phyloP scores from a whole-genome alignment of 2,888 invertebrate species.

The Drosophila nr. perissopoda region DNA sequence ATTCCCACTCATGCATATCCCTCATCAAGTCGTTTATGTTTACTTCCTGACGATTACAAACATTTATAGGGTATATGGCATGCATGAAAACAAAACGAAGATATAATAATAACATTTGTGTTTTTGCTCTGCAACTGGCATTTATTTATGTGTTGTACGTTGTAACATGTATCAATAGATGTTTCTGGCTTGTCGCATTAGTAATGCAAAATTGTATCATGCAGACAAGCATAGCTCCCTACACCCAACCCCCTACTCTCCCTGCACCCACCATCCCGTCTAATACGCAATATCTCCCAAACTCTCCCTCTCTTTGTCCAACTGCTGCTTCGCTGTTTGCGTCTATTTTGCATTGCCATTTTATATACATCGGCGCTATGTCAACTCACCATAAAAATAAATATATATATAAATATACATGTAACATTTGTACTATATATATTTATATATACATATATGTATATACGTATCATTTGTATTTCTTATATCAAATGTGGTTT shows the following conservation, averaged over 20 bases:
- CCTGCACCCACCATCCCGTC: background rate
- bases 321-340: background rate
- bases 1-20: background rate
- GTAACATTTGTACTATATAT: background rate
- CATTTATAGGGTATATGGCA: conserved; percentile 7
- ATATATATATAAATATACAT: conserved; percentile 1
- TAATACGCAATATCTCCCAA: background rate
- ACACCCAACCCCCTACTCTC: background rate
- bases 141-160: conserved; percentile 72
- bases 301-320: background rate
- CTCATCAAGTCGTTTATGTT: background rate
- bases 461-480: conserved; percentile 36
- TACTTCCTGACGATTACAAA: background rate
- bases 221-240: conserved; percentile 7
- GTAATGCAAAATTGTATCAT: conserved; percentile 71
- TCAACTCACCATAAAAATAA: conserved; percentile 2
- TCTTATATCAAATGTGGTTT: conserved; percentile 1
- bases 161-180: conserved; percentile 62
- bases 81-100: conserved; percentile 8
- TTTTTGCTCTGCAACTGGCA: conserved; percentile 53
- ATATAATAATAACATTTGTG: conserved; percentile 55
- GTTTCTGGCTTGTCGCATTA: conserved; percentile 74
- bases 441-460: background rate
- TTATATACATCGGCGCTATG: conserved; percentile 67
- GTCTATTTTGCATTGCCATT: conserved; percentile 45